Evolutionary conservation across 2,888 invertebrate genomes (phyloP), one percentile per base, ranked within the genome.

Genomic region (Idaea dimidiata): DNA sequence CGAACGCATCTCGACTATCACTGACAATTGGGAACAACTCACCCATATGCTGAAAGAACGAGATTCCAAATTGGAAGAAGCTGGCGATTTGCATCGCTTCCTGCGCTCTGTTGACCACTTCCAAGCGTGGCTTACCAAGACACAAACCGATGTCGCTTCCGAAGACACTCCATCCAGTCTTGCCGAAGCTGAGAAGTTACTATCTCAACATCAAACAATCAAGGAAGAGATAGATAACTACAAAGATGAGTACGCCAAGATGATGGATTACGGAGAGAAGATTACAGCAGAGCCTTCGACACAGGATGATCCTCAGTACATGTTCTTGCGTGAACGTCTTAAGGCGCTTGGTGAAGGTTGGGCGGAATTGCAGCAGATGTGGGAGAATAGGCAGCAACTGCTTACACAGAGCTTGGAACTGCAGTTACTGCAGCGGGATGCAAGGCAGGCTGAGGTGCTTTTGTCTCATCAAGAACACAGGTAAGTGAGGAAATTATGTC

Each of bases 161-260:
- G 98, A 99, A 89, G 91, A 99, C 81, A 98, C 97, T 53, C 99
- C 99, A 16, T 96, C 96, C 16, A 97, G 97, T 67, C 91, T 99
- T 79, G 96, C 98, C 7, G 99, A 99, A 84, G 99, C 99, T 14
- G 99, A 99, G 88, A 98, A 98, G 83, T 94, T 99, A 17, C 93
- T 99, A 58, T 97, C 97, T 59, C 99, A 99, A 88, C 99, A 99
- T 93, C 98, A 99, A 93, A 98, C 98, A 74, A 98, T 99, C 83
- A 96, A 98, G 83, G 99, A 99, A 85, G 99, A 99, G 93, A 99
- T 99, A 78, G 99, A 99, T 87, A 99, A 99, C 83, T 99, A 99
- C 90, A 98, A 97, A 61, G 98, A 99, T 80, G 99, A 99, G 86
- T 99, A 99, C 83, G 97, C 97, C 78, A 97, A 97, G 94, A 99